Conservation (phyloP, 2,113 vertebrate genomes). For the Zosterops japonicus region DNA sequence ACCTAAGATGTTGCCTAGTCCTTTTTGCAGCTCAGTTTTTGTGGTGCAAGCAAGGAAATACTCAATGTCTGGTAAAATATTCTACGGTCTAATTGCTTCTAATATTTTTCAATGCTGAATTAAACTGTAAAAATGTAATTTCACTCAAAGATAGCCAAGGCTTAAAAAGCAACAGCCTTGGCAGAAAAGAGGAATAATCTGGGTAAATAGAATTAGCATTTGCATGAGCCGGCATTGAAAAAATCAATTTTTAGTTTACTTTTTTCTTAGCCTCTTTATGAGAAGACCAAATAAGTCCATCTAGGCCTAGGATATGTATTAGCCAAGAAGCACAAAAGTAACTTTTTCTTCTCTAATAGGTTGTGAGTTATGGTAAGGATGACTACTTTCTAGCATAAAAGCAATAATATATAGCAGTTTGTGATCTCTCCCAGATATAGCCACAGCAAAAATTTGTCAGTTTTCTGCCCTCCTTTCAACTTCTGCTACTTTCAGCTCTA, state of each 20-base stretch:
- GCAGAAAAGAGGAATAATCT: background rate
- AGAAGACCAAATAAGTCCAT: background rate
- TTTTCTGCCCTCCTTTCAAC: background rate
- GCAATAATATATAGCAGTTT: background rate
- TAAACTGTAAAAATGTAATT: background rate
- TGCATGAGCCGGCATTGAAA: background rate
- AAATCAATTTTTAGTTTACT: background rate
- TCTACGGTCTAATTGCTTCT: background rate
- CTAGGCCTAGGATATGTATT: background rate
- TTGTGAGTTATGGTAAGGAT: background rate
- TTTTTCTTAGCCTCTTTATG: background rate
- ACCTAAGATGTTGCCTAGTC: background rate
- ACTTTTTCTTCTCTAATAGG: background rate
- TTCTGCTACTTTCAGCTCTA: background rate
- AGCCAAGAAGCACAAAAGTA: background rate
- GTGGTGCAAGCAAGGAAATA: background rate
- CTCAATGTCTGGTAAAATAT: background rate
- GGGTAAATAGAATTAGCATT: background rate
- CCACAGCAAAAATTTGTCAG: background rate
- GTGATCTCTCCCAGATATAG: background rate
- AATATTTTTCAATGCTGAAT: background rate
- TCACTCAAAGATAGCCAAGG: background rate
- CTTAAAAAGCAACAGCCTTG: background rate
- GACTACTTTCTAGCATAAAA: background rate
- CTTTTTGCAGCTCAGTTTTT: background rate